These are phyloP conservation scores for Macrosteles quadrilineatus DNA, from an alignment of 1,140 invertebrate genomes.

Conservation along the genomic window DNA sequence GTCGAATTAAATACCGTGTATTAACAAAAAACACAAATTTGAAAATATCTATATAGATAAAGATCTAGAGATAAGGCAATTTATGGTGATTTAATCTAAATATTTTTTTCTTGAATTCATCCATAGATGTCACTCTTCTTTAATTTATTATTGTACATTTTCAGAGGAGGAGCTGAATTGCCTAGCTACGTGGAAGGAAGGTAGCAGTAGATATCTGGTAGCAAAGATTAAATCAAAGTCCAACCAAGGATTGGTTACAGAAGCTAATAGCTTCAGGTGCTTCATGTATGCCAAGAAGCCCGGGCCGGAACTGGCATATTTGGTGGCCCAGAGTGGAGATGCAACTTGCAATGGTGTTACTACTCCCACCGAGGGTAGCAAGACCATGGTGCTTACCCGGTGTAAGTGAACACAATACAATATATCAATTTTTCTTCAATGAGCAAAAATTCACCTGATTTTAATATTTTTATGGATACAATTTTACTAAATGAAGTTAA, in stretches of 20 bases:
- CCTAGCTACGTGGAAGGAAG: slow-evolving; percentile 82
- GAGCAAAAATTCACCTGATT: too few relatives aligned
- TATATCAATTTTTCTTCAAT: too few relatives aligned
- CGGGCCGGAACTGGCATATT: slow-evolving; percentile 47
- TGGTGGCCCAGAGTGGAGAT: slow-evolving; percentile 76
- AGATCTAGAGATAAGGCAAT: too few relatives aligned
- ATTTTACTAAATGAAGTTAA: too few relatives aligned
- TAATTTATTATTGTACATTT: slow-evolving; percentile 49
- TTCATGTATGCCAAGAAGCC: slow-evolving; percentile 58
- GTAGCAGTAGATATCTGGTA: slow-evolving; percentile 76
- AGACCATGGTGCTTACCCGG: slow-evolving; percentile 63
- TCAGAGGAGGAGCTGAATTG: slow-evolving; percentile 81
- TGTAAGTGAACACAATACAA: too few relatives aligned
- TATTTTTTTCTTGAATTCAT: too few relatives aligned
- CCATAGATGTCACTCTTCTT: slow-evolving; percentile 72
- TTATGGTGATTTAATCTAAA: too few relatives aligned
- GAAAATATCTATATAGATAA: too few relatives aligned
- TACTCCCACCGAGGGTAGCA: slow-evolving; percentile 62
- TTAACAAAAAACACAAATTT: too few relatives aligned
- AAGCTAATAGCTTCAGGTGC: slow-evolving; percentile 68
- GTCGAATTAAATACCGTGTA: too few relatives aligned
- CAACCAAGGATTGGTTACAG: slow-evolving; percentile 54
- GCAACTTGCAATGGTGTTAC: slow-evolving; percentile 76
- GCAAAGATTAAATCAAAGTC: slow-evolving; percentile 56
- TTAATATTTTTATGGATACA: too few relatives aligned